Conservation (phyloP, 2,113 vertebrate genomes). For the Calyptomena viridis region DNA sequence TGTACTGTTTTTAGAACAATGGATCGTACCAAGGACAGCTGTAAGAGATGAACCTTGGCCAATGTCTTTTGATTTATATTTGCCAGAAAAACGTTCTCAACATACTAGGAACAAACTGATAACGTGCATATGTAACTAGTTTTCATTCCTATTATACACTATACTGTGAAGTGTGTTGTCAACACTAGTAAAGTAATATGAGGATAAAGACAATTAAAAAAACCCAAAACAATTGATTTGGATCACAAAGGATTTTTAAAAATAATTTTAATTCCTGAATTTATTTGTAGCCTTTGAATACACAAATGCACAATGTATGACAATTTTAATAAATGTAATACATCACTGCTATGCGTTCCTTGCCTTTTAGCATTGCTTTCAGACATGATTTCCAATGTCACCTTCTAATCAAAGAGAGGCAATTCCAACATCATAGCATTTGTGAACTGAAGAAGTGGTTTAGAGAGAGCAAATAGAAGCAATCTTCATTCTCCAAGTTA, state of each 20-base stretch:
- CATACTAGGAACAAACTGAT: not conserved
- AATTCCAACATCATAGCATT: not conserved
- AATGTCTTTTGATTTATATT: constrained; percentile 48
- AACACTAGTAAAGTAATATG: not conserved
- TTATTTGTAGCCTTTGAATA: not conserved
- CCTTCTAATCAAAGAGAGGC: not conserved
- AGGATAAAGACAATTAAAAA: not conserved
- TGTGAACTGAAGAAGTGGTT: constrained; percentile 9
- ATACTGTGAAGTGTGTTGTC: not conserved
- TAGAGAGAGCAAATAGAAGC: constrained; percentile 15
- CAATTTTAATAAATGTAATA: not conserved
- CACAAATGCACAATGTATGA: not conserved
- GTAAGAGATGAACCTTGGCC: constrained; percentile 29
- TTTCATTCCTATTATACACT: not conserved
- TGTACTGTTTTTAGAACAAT: constrained; percentile 59
- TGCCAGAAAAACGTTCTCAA: constrained; percentile 20
- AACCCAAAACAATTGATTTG: not conserved
- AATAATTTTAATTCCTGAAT: not conserved
- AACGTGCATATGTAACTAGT: constrained; percentile 16
- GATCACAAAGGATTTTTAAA: fast-evolving
- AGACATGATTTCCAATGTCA: not conserved
- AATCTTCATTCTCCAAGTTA: constrained; percentile 6
- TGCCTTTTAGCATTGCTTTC: not conserved
- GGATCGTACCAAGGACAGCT: constrained; percentile 49
- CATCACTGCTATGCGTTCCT: not conserved